A percentile compares a stretch with the other conserved stretches of the same genome.
These are phyloP conservation scores for Vanessa tameamea DNA, from an alignment of 1,140 invertebrate species.

Conservation along the genomic window DNA sequence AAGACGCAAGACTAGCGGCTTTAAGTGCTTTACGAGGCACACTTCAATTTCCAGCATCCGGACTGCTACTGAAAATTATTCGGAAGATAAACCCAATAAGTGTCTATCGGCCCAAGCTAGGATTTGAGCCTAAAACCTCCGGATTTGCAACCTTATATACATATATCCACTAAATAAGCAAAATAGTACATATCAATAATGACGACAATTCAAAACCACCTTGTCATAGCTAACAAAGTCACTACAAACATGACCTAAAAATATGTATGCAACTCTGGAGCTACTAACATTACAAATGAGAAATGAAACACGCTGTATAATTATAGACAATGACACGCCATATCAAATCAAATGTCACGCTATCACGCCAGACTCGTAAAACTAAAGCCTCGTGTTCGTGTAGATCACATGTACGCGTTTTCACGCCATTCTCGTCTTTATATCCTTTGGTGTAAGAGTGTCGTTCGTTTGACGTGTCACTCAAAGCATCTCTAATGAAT, in stretches of 20 bases:
- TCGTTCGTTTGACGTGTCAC: conserved; percentile 17
- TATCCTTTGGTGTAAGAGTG: conserved; percentile 2
- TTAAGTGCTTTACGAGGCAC: too few relatives aligned
- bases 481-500: conserved; percentile 45
- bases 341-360: conserved; percentile 30
- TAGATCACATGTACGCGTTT: conserved; percentile 20
- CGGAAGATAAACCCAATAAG: too few relatives aligned
- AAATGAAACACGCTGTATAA: conserved; percentile 24
- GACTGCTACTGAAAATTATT: too few relatives aligned
- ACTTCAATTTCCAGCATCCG: too few relatives aligned
- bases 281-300: conserved; percentile 1
- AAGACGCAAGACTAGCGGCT: too few relatives aligned
- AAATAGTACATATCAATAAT: too few relatives aligned
- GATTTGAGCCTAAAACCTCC: too few relatives aligned
- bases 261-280: background rate
- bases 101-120: too few relatives aligned
- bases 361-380: conserved; percentile 15
- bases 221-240: too few relatives aligned
- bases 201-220: too few relatives aligned
- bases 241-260: background rate
- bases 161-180: too few relatives aligned
- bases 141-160: too few relatives aligned
- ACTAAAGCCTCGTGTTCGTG: conserved; percentile 4
- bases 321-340: conserved; percentile 5
- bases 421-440: conserved; percentile 19